Percentiles rank a stretch among this genome's conserved stretches.
Conservation (phyloP, 2,797 vertebrate species). For the Clamator glandarius region DNA sequence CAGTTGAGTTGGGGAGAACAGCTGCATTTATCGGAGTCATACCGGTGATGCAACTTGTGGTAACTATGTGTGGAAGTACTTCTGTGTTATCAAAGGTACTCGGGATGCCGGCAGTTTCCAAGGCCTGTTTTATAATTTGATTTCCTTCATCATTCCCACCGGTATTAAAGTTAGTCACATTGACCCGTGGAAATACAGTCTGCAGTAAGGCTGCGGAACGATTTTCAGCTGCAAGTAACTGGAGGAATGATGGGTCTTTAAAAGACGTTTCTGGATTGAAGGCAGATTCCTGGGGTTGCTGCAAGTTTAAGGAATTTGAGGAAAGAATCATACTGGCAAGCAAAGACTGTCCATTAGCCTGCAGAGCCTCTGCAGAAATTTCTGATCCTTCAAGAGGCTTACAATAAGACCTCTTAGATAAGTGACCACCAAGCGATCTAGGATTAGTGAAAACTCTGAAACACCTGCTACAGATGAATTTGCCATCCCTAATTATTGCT, state of each 20-base stretch:
- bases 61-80: conserved; percentile 74
- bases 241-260: conserved; percentile 82
- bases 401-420: conserved; percentile 91
- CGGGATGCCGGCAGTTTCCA: conserved; percentile 83
- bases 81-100: conserved; percentile 80
- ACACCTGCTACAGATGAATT: conserved; percentile 94
- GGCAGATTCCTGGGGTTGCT: conserved; percentile 76
- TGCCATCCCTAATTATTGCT: conserved; percentile 92
- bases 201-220: conserved; percentile 79
- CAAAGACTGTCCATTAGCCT: conserved; percentile 82
- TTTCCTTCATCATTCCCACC: conserved; percentile 79
- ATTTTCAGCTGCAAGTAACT: conserved; percentile 78
- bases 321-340: conserved; percentile 91
- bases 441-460: conserved; percentile 91
- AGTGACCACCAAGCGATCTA: conserved; percentile 94
- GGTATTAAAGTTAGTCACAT: conserved; percentile 69
- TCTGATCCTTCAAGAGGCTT: conserved; percentile 89
- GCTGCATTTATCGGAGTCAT: conserved; percentile 63
- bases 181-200: conserved; percentile 79
- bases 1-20: conserved; percentile 60
- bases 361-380: conserved; percentile 82
- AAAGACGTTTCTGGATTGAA: conserved; percentile 78
- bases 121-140: conserved; percentile 87
- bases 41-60: conserved; percentile 67
- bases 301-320: conserved; percentile 81